These are phyloP conservation scores for Periophthalmodon schlosseri DNA, from an alignment of 2,113 vertebrate genomes.

Conservation along the genomic window DNA sequence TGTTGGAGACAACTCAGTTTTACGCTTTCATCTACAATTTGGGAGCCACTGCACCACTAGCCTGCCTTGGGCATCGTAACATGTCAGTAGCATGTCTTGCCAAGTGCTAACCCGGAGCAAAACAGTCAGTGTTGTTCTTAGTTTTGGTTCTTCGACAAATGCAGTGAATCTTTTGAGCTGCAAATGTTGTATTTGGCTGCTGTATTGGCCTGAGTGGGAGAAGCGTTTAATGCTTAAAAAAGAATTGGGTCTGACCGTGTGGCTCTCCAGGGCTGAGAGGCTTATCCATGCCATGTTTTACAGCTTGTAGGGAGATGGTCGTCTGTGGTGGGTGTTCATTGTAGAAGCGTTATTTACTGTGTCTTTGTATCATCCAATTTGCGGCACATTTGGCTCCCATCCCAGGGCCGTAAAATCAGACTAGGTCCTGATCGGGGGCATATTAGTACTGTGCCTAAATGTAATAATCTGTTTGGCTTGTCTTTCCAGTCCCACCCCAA, in stretches of 20 bases:
- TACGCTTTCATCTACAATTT: neutral
- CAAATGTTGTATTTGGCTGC: neutral
- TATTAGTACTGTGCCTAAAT: conserved; percentile 33
- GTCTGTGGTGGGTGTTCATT: conserved; percentile 23
- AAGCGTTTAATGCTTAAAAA: conserved; percentile 5
- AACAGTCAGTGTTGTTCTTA: neutral
- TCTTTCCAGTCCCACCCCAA: conserved; percentile 88
- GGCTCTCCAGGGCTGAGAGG: neutral
- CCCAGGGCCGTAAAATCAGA: conserved; percentile 29
- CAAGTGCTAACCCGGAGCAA: neutral
- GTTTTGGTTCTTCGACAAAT: neutral
- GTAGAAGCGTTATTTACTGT: conserved; percentile 48
- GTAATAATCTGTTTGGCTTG: conserved; percentile 39
- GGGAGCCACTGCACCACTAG: neutral
- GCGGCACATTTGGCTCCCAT: conserved; percentile 29
- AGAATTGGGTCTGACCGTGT: conserved; percentile 12
- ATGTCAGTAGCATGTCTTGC: neutral
- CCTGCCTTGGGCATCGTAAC: neutral
- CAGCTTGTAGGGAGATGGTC: conserved; percentile 18
- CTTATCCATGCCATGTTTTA: neutral
- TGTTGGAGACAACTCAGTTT: neutral
- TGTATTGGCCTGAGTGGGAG: neutral
- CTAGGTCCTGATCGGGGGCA: conserved; percentile 11
- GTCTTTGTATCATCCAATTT: conserved; percentile 49
- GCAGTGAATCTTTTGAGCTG: neutral